These are phyloP conservation scores for Chrysomallon squamiferum DNA, from an alignment of 1,140 invertebrate species.

Conservation along the genomic window DNA sequence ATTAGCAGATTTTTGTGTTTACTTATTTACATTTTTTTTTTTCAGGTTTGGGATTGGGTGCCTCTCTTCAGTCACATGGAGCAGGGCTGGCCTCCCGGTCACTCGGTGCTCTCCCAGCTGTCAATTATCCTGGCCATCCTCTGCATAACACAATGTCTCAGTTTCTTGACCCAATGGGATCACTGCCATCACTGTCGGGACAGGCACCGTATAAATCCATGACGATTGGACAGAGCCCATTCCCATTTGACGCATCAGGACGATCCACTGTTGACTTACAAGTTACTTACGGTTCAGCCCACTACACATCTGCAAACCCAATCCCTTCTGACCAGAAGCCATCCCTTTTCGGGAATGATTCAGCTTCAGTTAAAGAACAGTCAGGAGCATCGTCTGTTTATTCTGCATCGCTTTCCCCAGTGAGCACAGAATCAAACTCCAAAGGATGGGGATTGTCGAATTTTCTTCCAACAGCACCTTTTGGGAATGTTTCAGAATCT, in stretches of 20 bases:
- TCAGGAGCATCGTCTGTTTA: neutral
- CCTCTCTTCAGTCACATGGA: constrained; percentile 32
- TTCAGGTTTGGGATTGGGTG: constrained; percentile 38
- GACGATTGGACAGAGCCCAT: constrained; percentile 21
- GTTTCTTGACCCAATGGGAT: constrained; percentile 34
- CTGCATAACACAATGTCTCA: constrained; percentile 31
- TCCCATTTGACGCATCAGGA: constrained; percentile 25
- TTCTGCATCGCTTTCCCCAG: constrained; percentile 10
- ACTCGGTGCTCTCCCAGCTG: constrained; percentile 29
- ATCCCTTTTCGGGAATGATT: constrained; percentile 11
- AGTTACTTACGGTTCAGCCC: neutral
- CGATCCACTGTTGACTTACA: constrained; percentile 4
- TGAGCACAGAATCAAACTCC: constrained; percentile 11
- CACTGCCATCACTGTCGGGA: constrained; percentile 22
- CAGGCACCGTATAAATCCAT: constrained; percentile 40
- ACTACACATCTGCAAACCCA: constrained; percentile 6
- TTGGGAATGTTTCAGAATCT: constrained; percentile 22
- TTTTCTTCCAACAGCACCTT: constrained; percentile 33
- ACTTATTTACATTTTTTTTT: too few species aligned
- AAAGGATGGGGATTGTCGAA: constrained; percentile 42
- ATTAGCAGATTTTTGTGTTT: too few species aligned
- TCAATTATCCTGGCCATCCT: constrained; percentile 35
- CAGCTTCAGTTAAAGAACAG: neutral
- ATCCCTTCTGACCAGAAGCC: constrained; percentile 8
- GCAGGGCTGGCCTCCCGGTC: constrained; percentile 25